These are phyloP conservation scores for Itoplectis maculator DNA, from an alignment of 2,888 invertebrate species.

Conservation along the genomic window DNA sequence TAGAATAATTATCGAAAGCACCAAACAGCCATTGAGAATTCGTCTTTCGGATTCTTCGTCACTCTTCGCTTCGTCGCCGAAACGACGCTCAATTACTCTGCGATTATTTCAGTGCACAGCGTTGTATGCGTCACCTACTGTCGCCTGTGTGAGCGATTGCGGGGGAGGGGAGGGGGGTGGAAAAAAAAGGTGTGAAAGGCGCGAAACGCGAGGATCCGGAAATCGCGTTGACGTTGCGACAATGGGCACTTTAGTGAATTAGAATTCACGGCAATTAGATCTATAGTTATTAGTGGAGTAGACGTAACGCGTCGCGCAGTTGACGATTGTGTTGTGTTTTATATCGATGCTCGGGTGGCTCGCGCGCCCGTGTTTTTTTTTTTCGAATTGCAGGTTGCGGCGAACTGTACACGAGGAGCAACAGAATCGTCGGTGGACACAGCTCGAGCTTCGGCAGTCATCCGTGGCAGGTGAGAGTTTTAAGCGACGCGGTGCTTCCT, in stretches of 20 bases:
- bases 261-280: not conserved
- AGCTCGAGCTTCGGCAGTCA: constrained; percentile 96
- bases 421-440: constrained; percentile 96
- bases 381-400: constrained; percentile 91
- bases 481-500: constrained; percentile 13
- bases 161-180: too few species aligned
- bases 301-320: not conserved
- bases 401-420: constrained; percentile 93
- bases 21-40: constrained; percentile 1
- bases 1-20: not conserved
- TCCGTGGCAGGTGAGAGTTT: constrained; percentile 91
- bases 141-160: constrained; percentile 15
- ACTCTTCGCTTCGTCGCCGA: constrained; percentile 16
- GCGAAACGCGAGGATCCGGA: not conserved
- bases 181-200: constrained; percentile 9
- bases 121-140: constrained; percentile 15
- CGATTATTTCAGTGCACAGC: constrained; percentile 40
- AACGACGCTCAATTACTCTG: constrained; percentile 10
- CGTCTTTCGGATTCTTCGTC: constrained; percentile 19
- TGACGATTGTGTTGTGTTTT: constrained; percentile 4
- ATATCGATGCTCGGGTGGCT: constrained; percentile 36
- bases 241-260: constrained; percentile 15
- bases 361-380: constrained; percentile 49
- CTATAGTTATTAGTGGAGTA: not conserved
- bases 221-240: not conserved